Percentiles rank a stretch among this genome's conserved stretches.
Conservation (phyloP, 2,113 vertebrate genomes). For the Pontoporia blainvillei region DNA sequence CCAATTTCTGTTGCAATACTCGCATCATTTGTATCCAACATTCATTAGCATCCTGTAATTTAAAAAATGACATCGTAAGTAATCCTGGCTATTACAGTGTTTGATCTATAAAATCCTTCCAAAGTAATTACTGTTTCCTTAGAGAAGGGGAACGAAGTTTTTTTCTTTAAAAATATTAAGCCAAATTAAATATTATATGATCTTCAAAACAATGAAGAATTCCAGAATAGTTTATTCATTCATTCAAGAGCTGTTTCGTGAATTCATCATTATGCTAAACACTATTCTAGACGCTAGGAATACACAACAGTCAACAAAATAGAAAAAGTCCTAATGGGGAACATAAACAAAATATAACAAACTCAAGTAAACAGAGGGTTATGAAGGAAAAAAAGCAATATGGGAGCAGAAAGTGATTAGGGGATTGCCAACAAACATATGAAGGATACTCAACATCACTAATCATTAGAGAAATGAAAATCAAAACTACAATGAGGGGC, state of each 20-base stretch:
- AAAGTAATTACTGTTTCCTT: conserved; percentile 10
- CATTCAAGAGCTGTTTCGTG: background rate
- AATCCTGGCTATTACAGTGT: background rate
- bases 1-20: conserved; percentile 96
- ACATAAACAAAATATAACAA: background rate
- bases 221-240: background rate
- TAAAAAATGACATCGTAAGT: background rate
- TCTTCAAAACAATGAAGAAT: conserved; percentile 34
- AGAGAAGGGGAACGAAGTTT: background rate
- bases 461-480: too few relatives aligned
- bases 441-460: too few relatives aligned
- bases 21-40: conserved; percentile 99
- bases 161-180: conserved; percentile 35
- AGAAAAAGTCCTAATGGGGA: background rate
- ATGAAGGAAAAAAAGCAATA: background rate
- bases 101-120: background rate
- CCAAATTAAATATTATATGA: background rate
- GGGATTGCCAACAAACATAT: too few relatives aligned
- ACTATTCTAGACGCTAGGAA: background rate
- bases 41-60: conserved; percentile 94
- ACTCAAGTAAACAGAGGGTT: background rate
- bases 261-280: background rate
- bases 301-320: background rate
- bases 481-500: too few relatives aligned
- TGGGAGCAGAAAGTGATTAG: background rate